These are phyloP conservation scores for Irena cyanogastra DNA, from an alignment of 2,113 vertebrate species.

Conservation along the genomic window DNA sequence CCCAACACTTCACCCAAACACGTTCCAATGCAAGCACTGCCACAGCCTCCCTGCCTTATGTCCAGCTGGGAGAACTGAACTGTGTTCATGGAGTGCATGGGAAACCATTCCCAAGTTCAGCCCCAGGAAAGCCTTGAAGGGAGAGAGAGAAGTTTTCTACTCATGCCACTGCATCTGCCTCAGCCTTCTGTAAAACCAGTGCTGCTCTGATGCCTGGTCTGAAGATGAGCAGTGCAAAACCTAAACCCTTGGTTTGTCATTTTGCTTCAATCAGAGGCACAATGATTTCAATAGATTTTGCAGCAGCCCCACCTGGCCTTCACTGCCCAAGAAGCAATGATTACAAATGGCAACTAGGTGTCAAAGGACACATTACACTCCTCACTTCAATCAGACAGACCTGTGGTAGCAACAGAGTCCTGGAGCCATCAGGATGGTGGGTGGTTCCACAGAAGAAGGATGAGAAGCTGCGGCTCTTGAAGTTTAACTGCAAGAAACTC, in stretches of 20 bases:
- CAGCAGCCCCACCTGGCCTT: neutral
- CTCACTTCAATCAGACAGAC: neutral
- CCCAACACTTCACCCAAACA: neutral
- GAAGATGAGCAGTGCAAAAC: neutral
- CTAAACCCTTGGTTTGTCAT: neutral
- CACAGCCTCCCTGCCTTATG: neutral
- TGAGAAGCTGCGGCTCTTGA: neutral
- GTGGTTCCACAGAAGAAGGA: neutral
- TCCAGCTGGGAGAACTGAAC: neutral
- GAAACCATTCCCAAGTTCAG: neutral
- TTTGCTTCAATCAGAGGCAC: neutral
- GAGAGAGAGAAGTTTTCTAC: neutral
- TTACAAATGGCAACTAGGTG: neutral
- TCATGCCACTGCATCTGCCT: neutral
- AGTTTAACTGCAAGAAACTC: neutral
- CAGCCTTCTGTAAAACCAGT: neutral
- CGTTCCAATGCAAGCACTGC: accelerated
- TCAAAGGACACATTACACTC: neutral
- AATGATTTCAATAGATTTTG: neutral
- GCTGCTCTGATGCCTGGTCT: accelerated
- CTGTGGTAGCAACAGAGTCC: neutral
- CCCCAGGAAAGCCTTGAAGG: neutral
- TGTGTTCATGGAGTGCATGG: accelerated
- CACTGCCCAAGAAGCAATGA: neutral
- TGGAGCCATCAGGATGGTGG: neutral